Conservation (phyloP, 2,888 invertebrate species). For the Melitaea athalia region DNA sequence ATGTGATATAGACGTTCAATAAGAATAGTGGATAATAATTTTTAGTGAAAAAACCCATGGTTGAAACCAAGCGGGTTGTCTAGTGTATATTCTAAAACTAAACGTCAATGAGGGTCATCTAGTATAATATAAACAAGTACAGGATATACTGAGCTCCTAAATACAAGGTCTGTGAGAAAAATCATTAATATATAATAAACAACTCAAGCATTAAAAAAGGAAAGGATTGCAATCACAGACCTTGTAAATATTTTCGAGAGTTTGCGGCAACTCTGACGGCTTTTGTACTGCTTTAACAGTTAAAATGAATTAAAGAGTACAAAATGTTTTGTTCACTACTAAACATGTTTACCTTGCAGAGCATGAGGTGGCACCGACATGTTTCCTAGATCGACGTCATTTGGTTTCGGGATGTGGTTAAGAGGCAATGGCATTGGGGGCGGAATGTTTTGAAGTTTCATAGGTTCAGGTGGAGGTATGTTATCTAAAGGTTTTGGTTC, state of each 20-base stretch:
- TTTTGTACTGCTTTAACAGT: not conserved
- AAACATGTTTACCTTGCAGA: constrained; percentile 59
- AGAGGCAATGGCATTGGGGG: constrained; percentile 83
- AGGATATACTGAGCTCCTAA: not conserved
- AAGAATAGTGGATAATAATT: too few species aligned
- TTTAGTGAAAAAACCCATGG: too few species aligned
- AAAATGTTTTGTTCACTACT: constrained; percentile 12
- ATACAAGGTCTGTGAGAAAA: constrained; percentile 7
- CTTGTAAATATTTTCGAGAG: not conserved
- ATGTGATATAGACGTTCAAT: too few species aligned
- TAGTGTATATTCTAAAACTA: too few species aligned
- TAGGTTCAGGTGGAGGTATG: constrained; percentile 67
- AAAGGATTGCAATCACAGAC: constrained; percentile 1
- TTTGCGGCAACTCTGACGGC: not conserved
- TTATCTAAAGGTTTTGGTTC: constrained; percentile 54
- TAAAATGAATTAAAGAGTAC: not conserved
- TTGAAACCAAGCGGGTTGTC: too few species aligned
- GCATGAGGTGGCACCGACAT: constrained; percentile 73
- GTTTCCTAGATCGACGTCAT: constrained; percentile 82
- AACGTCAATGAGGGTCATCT: too few species aligned
- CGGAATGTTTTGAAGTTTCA: constrained; percentile 84
- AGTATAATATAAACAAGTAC: not conserved
- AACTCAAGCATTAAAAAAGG: too few species aligned
- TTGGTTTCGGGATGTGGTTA: constrained; percentile 83
- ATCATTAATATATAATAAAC: not conserved